These are phyloP conservation scores for Beroe ovata DNA, from an alignment of 37 sponge, comb jelly and placozoan species.

Conservation along the genomic window DNA sequence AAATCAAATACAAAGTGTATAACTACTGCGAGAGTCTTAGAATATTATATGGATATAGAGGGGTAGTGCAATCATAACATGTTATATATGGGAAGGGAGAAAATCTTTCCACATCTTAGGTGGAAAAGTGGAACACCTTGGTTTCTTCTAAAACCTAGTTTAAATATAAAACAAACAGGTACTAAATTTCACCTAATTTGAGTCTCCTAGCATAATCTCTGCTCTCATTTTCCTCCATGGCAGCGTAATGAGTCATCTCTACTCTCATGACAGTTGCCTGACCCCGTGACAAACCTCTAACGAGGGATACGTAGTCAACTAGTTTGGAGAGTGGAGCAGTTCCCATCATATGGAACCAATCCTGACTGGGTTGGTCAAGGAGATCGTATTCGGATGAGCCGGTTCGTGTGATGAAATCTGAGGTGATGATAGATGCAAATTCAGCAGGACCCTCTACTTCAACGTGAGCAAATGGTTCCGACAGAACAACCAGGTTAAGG, in stretches of 20 bases:
- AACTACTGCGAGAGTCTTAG: too few relatives aligned
- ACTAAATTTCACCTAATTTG: not conserved
- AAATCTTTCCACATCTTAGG: too few relatives aligned
- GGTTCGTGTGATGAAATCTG: not conserved
- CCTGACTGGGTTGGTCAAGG: too few relatives aligned
- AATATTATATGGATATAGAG: too few relatives aligned
- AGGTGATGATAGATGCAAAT: not conserved
- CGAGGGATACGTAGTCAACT: not conserved
- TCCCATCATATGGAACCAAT: conserved; percentile 8
- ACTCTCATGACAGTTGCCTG: not conserved
- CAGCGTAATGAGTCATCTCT: not conserved
- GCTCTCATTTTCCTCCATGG: not conserved
- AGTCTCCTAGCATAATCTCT: not conserved
- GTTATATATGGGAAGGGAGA: too few relatives aligned
- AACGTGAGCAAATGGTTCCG: conserved; percentile 2
- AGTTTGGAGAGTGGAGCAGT: conserved; percentile 22
- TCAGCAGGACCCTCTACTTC: conserved; percentile 35
- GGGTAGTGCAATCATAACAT: too few relatives aligned
- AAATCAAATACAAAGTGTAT: too few relatives aligned
- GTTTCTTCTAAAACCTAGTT: too few relatives aligned
- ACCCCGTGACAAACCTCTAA: not conserved
- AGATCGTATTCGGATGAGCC: not conserved
- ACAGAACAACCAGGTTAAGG: not conserved
- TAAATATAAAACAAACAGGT: too few relatives aligned
- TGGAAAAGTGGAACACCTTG: too few relatives aligned